Conservation (phyloP, 2,888 invertebrate species). For the Troides aeacus region DNA sequence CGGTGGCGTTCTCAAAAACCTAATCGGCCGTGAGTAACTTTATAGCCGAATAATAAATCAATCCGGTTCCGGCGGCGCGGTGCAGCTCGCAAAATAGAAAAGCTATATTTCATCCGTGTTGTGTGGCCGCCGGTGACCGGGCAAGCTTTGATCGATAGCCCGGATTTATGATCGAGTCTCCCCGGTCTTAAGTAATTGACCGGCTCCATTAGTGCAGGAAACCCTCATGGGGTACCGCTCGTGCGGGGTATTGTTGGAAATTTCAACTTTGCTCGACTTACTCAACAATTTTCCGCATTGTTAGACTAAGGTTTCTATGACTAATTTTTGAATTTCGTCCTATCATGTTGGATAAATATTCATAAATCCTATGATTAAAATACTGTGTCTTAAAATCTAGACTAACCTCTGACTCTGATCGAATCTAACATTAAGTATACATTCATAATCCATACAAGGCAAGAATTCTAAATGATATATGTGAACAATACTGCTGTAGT, state of each 20-base stretch:
- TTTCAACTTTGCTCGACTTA: conserved; percentile 2
- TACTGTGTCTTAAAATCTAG: too few species aligned
- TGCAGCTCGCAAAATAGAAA: conserved; percentile 42
- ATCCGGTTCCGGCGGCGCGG: conserved; percentile 30
- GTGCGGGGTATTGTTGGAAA: conserved; percentile 8
- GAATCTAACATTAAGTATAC: too few species aligned
- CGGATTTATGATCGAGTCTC: conserved; percentile 73
- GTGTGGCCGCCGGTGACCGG: conserved; percentile 37
- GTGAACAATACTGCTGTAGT: too few species aligned
- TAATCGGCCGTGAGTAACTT: conserved; percentile 31
- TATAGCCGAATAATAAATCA: conserved; percentile 42
- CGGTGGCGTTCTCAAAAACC: conserved; percentile 19
- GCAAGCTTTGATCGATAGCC: conserved; percentile 75
- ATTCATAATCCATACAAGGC: too few species aligned
- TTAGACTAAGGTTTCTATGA: not conserved
- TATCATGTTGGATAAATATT: too few species aligned
- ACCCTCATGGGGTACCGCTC: conserved; percentile 34
- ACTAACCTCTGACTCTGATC: too few species aligned
- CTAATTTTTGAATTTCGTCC: too few species aligned
- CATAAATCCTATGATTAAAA: too few species aligned
- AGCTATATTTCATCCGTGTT: conserved; percentile 40
- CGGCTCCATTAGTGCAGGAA: conserved; percentile 66
- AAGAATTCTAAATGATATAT: too few species aligned
- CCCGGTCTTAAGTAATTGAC: conserved; percentile 77
- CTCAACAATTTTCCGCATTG: not conserved